Conservation (phyloP, 2,113 vertebrate species). For the Macaca fascicularis region DNA sequence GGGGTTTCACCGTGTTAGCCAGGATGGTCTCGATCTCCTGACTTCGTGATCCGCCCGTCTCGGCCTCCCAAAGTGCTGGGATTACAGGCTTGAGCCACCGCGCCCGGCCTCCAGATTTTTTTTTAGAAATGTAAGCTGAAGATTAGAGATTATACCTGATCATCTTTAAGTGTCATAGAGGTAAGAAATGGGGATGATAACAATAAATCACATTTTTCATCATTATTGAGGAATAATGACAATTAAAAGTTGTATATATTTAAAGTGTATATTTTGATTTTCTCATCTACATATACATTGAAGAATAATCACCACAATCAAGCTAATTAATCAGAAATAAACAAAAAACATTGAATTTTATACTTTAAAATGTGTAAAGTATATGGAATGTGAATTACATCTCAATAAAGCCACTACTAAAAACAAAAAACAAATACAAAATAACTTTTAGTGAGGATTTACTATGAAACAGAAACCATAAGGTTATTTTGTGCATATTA, state of each 20-base stretch:
- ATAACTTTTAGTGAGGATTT: neutral
- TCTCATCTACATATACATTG: neutral
- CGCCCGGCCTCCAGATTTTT: no score
- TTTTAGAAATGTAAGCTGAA: neutral
- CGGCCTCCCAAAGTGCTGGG: no score
- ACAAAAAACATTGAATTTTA: neutral
- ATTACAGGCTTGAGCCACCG: no score
- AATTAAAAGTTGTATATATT: neutral
- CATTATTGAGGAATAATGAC: neutral
- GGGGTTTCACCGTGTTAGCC: no score
- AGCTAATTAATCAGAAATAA: neutral
- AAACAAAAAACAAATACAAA: neutral
- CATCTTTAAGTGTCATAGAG: neutral
- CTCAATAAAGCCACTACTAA: neutral
- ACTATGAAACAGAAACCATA: neutral
- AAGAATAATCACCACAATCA: neutral
- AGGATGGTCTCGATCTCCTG: no score
- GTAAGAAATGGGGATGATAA: neutral
- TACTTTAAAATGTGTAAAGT: neutral
- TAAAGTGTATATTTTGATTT: neutral
- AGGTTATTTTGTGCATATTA: neutral
- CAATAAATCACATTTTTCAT: neutral
- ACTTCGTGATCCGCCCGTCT: no score
- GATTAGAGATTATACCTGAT: neutral
- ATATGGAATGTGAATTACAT: neutral